These are phyloP conservation scores for Pseudopleuronectes americanus DNA, from an alignment of 2,797 vertebrate species.

Conservation along the genomic window DNA sequence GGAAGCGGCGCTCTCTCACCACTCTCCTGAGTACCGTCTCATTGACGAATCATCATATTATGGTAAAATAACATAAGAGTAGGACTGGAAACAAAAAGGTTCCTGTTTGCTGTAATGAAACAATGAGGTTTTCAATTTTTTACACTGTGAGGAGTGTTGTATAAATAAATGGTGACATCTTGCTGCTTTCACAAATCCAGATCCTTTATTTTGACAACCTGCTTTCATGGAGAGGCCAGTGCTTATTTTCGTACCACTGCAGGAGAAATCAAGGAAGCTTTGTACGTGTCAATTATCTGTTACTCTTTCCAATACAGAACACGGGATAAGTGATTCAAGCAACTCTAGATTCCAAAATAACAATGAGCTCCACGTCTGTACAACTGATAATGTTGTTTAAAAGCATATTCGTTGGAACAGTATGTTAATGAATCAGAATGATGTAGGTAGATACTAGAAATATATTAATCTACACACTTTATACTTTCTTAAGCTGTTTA, in stretches of 20 bases:
- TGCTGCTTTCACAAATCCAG: conserved; percentile 22
- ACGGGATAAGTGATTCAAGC: not conserved
- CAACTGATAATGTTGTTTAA: not conserved
- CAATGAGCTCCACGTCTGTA: not conserved
- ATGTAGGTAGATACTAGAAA: no score
- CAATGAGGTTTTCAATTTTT: conserved; percentile 35
- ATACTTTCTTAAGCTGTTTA: no score
- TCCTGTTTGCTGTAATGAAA: conserved; percentile 22
- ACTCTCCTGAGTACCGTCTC: conserved; percentile 46
- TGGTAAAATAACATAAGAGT: conserved; percentile 40
- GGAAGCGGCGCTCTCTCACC: conserved; percentile 63
- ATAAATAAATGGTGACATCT: conserved; percentile 43
- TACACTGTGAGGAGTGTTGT: conserved; percentile 24
- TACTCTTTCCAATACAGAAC: not conserved
- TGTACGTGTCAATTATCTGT: conserved; percentile 9
- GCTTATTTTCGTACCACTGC: conserved; percentile 58
- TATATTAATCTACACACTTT: no score
- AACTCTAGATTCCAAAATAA: not conserved
- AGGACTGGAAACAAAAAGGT: conserved; percentile 34
- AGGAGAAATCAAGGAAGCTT: conserved; percentile 27
- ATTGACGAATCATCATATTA: conserved; percentile 52
- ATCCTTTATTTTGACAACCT: conserved; percentile 39
- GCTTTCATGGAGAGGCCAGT: conserved; percentile 23
- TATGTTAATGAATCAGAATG: no score
- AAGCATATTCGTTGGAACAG: no score